These are phyloP conservation scores for Baccha elongata DNA, from an alignment of 2,888 invertebrate genomes.

Conservation along the genomic window DNA sequence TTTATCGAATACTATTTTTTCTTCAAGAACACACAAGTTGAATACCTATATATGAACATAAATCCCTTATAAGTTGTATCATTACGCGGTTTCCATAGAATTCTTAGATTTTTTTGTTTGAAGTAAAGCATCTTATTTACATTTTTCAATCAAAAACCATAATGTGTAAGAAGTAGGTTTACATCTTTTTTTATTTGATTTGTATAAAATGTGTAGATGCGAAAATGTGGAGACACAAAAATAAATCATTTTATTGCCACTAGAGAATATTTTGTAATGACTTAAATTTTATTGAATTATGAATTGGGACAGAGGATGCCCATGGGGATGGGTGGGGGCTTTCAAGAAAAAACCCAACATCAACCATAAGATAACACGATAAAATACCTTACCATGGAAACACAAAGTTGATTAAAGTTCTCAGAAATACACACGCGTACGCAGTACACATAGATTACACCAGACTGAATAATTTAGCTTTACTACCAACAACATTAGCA, in stretches of 20 bases:
- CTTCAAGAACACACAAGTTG: too few species aligned
- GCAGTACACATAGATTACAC: conserved; percentile 36
- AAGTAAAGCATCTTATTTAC: not conserved
- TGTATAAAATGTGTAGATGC: not conserved
- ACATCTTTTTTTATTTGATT: not conserved
- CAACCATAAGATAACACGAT: not conserved
- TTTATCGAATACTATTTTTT: too few species aligned
- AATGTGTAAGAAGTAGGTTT: not conserved
- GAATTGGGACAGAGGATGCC: not conserved
- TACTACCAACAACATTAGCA: too few species aligned
- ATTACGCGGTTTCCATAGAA: too few species aligned
- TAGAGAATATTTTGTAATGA: conserved; percentile 16
- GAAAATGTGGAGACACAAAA: not conserved
- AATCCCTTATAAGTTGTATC: too few species aligned
- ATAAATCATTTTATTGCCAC: not conserved
- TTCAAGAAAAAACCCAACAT: not conserved
- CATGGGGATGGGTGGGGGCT: not conserved
- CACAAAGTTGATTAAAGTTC: conserved; percentile 48
- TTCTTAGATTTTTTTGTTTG: too few species aligned
- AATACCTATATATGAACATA: too few species aligned
- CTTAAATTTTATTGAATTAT: conserved; percentile 23
- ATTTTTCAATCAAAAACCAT: conserved; percentile 9
- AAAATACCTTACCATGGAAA: not conserved
- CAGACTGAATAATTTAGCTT: conserved; percentile 66
- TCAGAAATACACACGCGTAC: conserved; percentile 26